Percentiles rank a stretch among this genome's conserved stretches.
Conservation (phyloP, 2,113 vertebrate genomes). For the Machaerirhynchus nigripectus region DNA sequence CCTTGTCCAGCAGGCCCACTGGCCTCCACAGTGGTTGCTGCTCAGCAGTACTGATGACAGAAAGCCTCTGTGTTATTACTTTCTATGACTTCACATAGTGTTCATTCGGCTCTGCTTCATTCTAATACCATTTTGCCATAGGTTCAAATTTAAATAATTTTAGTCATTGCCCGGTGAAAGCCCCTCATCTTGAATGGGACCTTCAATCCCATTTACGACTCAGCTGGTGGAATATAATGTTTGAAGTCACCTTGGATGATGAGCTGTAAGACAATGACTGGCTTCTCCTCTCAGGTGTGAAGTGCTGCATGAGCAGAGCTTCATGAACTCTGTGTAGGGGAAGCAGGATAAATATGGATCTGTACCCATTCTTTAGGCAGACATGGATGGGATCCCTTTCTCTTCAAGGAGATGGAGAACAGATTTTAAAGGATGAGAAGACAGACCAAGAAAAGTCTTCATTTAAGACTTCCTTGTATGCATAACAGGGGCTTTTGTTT, state of each 20-base stretch:
- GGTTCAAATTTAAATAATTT: not conserved
- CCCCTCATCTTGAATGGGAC: not conserved
- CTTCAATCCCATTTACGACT: not conserved
- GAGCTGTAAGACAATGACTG: not conserved
- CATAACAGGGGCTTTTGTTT: not conserved
- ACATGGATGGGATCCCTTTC: not conserved
- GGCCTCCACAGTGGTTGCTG: too few relatives aligned
- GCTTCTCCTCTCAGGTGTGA: not conserved
- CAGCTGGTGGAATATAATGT: not conserved
- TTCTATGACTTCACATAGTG: not conserved
- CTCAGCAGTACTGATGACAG: not conserved
- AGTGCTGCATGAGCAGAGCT: not conserved
- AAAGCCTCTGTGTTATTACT: not conserved
- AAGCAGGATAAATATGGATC: not conserved
- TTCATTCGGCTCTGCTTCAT: not conserved
- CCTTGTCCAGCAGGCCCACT: too few relatives aligned
- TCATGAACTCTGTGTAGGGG: not conserved
- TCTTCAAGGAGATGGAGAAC: not conserved
- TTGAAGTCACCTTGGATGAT: not conserved
- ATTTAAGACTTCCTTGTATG: not conserved
- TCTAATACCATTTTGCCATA: not conserved
- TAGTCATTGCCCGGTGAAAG: not conserved
- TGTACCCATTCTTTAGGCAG: not conserved
- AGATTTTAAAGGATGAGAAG: not conserved
- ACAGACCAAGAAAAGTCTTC: not conserved